A percentile compares a stretch with the other conserved stretches of the same genome.
Conservation (phyloP, 53 echinoderm and acorn worm genomes). For the Holothuria scabra region DNA sequence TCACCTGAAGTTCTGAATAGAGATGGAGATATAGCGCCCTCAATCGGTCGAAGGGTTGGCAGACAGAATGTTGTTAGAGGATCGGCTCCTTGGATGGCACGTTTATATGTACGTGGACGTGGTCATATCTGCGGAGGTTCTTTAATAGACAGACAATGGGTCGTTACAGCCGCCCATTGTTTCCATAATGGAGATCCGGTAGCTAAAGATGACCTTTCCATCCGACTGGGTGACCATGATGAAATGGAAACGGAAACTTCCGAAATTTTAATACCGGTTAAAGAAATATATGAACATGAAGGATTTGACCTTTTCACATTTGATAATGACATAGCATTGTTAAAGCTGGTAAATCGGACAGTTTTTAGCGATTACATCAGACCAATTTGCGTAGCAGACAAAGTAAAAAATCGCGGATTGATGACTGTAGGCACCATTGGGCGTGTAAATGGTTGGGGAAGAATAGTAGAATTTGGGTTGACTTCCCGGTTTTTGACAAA, state of each 20-base stretch:
- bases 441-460: constrained; percentile 76
- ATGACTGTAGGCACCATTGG: constrained; percentile 42
- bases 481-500: constrained; percentile 61
- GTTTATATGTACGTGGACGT: constrained; percentile 49
- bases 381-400: constrained; percentile 76
- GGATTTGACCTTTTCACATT: constrained; percentile 43
- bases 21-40: too few relatives aligned
- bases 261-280: constrained; percentile 46
- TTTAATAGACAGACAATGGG: constrained; percentile 77
- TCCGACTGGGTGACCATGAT: constrained; percentile 84
- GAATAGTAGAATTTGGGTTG: constrained; percentile 57
- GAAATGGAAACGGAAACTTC: constrained; percentile 43
- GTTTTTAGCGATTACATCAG: constrained; percentile 67
- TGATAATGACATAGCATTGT: constrained; percentile 79
- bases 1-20: too few relatives aligned
- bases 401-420: constrained; percentile 11
- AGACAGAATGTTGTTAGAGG: constrained; percentile 59
- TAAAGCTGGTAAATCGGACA: constrained; percentile 54
- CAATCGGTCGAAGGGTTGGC: constrained; percentile 48
- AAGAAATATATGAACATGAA: constrained; percentile 55
- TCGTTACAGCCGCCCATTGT: constrained; percentile 81
- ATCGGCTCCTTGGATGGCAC: constrained; percentile 83
- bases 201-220: constrained; percentile 16
- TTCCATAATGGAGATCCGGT: constrained; percentile 1
- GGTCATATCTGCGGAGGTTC: constrained; percentile 67